Base-by-base conservation (phyloP, 2,888 invertebrate genomes). In the Ernsta delagoae region DNA sequence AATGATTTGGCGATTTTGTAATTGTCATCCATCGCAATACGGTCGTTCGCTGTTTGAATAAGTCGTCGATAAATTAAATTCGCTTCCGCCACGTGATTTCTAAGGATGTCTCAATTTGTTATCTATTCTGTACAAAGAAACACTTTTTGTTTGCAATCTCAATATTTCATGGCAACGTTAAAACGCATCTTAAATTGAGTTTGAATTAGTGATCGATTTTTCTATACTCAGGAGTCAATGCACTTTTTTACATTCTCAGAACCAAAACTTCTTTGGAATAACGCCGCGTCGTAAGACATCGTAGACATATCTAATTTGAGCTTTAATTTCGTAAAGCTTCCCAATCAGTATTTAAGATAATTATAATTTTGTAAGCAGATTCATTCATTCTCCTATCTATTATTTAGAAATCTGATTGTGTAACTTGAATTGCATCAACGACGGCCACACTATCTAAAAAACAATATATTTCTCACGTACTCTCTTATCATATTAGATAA, bases 41-140 rank as follows among this genome's bases (percentile, higher is more conserved):
- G 87, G 86, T 84, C 81, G 82, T 84, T 83, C 80, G 75, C 82
- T 82, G 81, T 87, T 85, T 85, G 88, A 90, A 90, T 88, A 85
- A 88, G 87, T 87, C 85, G 83, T 90, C 92, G 82, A 93, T 93
- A 93, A 93, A 93, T 92, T 91, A 92, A 92, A 92, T 92, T 90
- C 78, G 87, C 86, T 92, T 92, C 92, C 91, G 92, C 92, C 83
- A 82, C 85, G 85, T 86, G 87, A 89, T 86, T 89, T 87, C 85
- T 81, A 85, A 88, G 86, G 90, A 90, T 84, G 82, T 88, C 89
- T 90, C 89, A 90, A 92, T 92, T 92, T 92, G 91, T 92, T 90
- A 79, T 85, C 86, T 80, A 79, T 86, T 83, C 82, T 74, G 71
- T 73, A 85, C 78, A 87, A 86, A 79, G 77, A 77, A 73, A 43